These are phyloP conservation scores for Sceloporus tristichus DNA, from an alignment of 2,113 vertebrate genomes.

Conservation along the genomic window DNA sequence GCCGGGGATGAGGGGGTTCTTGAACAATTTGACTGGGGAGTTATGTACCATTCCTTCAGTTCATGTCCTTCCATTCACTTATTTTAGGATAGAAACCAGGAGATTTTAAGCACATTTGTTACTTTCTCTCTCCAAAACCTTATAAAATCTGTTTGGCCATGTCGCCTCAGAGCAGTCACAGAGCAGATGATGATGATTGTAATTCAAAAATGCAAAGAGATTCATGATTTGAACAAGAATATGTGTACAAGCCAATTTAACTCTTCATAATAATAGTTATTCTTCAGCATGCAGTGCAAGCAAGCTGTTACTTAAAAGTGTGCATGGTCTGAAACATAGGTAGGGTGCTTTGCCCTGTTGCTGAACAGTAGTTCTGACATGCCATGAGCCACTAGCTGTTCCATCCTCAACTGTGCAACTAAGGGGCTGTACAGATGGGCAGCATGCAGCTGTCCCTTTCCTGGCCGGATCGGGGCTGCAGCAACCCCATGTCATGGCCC, in stretches of 20 bases:
- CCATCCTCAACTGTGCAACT: background rate
- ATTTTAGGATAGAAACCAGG: background rate
- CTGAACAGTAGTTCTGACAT: background rate
- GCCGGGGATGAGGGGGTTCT: background rate
- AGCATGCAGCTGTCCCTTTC: too few relatives aligned
- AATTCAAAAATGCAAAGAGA: background rate
- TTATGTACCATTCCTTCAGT: background rate
- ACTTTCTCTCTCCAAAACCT: background rate
- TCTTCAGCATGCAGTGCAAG: background rate
- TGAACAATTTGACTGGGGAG: background rate
- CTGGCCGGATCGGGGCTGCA: too few relatives aligned
- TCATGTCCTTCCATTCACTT: background rate
- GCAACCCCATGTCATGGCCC: too few relatives aligned
- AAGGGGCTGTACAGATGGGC: too few relatives aligned
- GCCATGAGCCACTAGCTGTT: background rate
- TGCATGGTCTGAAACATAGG: background rate
- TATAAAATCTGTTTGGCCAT: background rate
- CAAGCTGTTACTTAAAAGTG: background rate
- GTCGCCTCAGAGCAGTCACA: background rate
- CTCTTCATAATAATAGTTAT: background rate
- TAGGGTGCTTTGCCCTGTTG: too few relatives aligned
- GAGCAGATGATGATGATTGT: background rate
- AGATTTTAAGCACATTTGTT: background rate
- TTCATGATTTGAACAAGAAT: background rate
- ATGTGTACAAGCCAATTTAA: background rate